Evolutionary conservation across 23 tunicate genomes (phyloP).

Genomic region (Trididemnum miniatum): DNA sequence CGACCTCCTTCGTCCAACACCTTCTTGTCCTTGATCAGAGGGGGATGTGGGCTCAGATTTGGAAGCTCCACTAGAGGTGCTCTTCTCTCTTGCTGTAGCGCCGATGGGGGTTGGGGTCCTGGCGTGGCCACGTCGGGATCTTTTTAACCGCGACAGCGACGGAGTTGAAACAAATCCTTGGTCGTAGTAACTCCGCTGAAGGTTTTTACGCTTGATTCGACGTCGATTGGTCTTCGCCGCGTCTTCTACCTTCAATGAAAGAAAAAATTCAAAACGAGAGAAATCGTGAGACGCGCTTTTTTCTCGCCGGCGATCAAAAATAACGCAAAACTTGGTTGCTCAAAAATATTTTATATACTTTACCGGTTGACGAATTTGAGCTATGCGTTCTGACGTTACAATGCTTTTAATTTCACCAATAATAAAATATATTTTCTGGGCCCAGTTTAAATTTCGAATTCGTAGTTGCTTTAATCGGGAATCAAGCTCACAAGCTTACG

Average conservation of each 20-base stretch:
- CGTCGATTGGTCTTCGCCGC: slow-evolving; percentile 54
- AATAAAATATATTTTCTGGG: too few relatives aligned
- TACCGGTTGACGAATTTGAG: too few relatives aligned
- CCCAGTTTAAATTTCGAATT: too few relatives aligned
- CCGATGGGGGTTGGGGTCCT: slow-evolving; percentile 47
- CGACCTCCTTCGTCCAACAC: slow-evolving; percentile 27
- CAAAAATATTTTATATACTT: too few relatives aligned
- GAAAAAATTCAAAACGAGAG: too few relatives aligned
- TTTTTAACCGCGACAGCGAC: slow-evolving; percentile 22
- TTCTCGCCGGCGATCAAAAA: too few relatives aligned
- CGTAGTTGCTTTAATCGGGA: too few relatives aligned
- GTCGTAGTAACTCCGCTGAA: slow-evolving; percentile 45
- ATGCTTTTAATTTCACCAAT: too few relatives aligned
- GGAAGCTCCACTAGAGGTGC: neutral
- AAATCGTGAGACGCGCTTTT: too few relatives aligned
- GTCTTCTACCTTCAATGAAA: slow-evolving; percentile 13
- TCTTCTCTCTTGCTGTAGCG: neutral
- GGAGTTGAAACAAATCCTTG: slow-evolving; percentile 18
- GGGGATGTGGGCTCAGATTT: slow-evolving; percentile 37
- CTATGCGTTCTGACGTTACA: too few relatives aligned
- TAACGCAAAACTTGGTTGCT: too few relatives aligned
- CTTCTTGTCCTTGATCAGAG: slow-evolving; percentile 4
- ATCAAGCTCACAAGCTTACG: too few relatives aligned
- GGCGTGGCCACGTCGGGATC: slow-evolving; percentile 42
- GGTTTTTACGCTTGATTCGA: slow-evolving; percentile 60